Base-by-base conservation (phyloP, 1,140 invertebrate genomes). In the Wiebesia pumilae region DNA sequence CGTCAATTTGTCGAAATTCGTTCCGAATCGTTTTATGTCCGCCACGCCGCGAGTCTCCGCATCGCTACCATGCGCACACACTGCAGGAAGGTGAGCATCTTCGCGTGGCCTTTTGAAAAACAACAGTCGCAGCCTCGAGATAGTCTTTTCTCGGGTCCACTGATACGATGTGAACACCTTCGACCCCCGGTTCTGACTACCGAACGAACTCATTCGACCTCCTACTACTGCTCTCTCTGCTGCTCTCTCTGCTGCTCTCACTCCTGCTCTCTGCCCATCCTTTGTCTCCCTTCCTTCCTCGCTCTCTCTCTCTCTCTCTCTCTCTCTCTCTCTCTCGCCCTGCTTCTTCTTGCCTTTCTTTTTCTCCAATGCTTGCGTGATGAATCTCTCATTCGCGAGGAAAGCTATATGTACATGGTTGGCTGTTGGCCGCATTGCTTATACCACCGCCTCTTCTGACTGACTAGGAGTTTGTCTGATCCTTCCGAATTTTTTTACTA, bases 1-100 rank as follows among this genome's bases (percentile, higher is more conserved):
- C 91, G 92, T 93, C 93, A 94, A 94, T 94, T 94, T 93, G 93
- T 93, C 93, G 92, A 93, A 93, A 93, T 94, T 94, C 93, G 93
- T 94, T 94, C 93, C 93, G 93, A 93, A 92, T 94, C 91, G 92
- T 94, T 93, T 94, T 94, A 93, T 93, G 92, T 91, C 89, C 90
- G 83, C 69, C 71, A 75, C 33, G 47, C 47, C 71, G 81, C 90
- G 90, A 90, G 88, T 90, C 89, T 83, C 69, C 91, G 33, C 71
- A 43, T 75, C 27, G 71, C 92, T 93, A 93, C 92, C 91, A 92
- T 93, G 89, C 91, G 91, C 91, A 93, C 92, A 92, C 92, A 92
- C 88, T 78, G 87, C 88, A 54, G 10, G 21, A n/a, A 77, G 75
- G 1, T 24, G 69, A 47, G 27, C 47, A 54, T 78, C 47, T 54